Evolutionary conservation across 1,140 invertebrate species (phyloP).

Genomic region (Trichonephila inaurata): DNA sequence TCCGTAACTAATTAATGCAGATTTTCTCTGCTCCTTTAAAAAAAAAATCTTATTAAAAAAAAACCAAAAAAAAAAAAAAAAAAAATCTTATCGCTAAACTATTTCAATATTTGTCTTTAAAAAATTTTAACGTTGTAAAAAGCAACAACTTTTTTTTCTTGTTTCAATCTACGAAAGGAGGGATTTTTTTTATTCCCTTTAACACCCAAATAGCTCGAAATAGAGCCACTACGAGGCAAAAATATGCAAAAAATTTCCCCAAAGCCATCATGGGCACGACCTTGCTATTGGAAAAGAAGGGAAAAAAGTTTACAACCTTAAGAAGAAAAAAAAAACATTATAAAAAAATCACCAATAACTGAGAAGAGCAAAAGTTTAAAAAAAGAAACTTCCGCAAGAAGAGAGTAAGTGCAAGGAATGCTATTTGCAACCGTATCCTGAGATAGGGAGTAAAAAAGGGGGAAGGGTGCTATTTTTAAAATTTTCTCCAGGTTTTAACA

Average conservation of each 20-base stretch:
- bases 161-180: too few species aligned
- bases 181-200: not conserved
- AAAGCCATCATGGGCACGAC: not conserved
- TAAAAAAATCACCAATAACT: not conserved
- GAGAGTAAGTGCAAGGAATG: not conserved
- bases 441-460: conserved; percentile 38
- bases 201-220: not conserved
- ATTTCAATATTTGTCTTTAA: not conserved
- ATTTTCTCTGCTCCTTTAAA: too few species aligned
- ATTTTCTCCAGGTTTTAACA: conserved; percentile 6
- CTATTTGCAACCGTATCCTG: conserved; percentile 44
- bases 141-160: not conserved
- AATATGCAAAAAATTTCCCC: not conserved
- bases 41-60: too few species aligned
- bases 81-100: not conserved
- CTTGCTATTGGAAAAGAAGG: not conserved
- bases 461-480: conserved; percentile 46
- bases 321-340: not conserved
- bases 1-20: too few species aligned
- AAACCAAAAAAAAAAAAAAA: too few species aligned
- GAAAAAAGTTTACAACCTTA: not conserved
- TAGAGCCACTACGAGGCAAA: not conserved
- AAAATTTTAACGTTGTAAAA: not conserved
- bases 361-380: conserved; percentile 5
- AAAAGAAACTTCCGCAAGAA: conserved; percentile 67